Conservation (phyloP, 2,113 vertebrate genomes). For the Dascyllus trimaculatus region DNA sequence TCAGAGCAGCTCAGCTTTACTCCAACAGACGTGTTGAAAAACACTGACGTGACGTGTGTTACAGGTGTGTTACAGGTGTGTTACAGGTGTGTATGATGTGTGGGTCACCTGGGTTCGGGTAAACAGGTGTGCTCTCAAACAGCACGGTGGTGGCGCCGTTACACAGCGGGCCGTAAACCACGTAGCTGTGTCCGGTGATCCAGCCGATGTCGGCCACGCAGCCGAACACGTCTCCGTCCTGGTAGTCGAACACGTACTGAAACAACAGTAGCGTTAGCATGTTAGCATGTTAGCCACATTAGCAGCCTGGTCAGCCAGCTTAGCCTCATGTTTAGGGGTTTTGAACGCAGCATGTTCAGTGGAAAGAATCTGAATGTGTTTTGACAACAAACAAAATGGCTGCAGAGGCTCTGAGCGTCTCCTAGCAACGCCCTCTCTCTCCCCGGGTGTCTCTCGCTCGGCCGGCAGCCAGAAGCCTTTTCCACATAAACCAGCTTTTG, state of each 20-base stretch:
- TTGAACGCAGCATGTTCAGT: too few species aligned
- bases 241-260: slow-evolving; percentile 92
- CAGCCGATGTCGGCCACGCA: slow-evolving; percentile 96
- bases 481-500: slow-evolving; percentile 70
- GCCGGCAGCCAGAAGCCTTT: slow-evolving; percentile 1
- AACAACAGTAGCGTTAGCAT: slow-evolving; percentile 11
- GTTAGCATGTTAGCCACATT: too few species aligned
- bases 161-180: slow-evolving; percentile 94
- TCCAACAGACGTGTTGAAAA: too few species aligned
- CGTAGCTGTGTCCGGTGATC: slow-evolving; percentile 96
- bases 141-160: slow-evolving; percentile 93
- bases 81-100: neutral
- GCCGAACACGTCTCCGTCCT: slow-evolving; percentile 90
- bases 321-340: too few species aligned
- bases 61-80: neutral
- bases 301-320: too few species aligned
- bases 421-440: neutral
- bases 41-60: too few species aligned
- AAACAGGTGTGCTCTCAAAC: slow-evolving; percentile 94
- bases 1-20: too few species aligned
- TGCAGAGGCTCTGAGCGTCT: neutral
- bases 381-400: slow-evolving; percentile 7
- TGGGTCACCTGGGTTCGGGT: slow-evolving; percentile 90
- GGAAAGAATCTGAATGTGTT: too few species aligned
- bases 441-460: neutral